Evolutionary conservation across 2,113 vertebrate species (phyloP), one percentile per base, ranked within the genome.

Genomic region (Odontesthes bonariensis): DNA sequence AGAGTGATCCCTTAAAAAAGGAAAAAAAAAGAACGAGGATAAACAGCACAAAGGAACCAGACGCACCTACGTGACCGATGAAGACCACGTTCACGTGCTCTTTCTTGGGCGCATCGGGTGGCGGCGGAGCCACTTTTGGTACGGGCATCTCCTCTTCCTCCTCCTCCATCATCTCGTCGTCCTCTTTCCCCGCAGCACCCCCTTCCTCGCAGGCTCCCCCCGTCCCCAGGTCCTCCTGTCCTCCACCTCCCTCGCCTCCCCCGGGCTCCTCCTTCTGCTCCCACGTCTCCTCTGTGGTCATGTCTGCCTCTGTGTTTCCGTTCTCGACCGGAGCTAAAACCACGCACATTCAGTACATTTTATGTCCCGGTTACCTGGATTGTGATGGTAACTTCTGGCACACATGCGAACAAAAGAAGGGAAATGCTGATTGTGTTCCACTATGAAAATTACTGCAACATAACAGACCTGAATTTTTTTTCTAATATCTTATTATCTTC

Each of bases 21-120:
- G 35, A 6, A 59, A 49, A 5, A 56, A 58, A 35, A 0, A 12
- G 44, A 8, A 40, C 3, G 19, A 14, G 31, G 3, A 46, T 8
- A 8, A 27, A 9, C 13, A 32, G 19, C 0, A 42, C 1, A 10
- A 47, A 52, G 0, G 7, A 67, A 59, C 0, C 1, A 17, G n/a
- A 94, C 98, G 89, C 77, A 99, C 98, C 98, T 57, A 99, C 98
- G 0, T 99, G 98, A 51, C 98, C 98, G 47, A 99, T 99, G 93
- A 99, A 99, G 38, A 99, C 98, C 61, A 99, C 98, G 35, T 99
- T 99, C 69, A 99, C 98, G 0, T 99, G 98, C 63, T 99, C 97
- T 80, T 99, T 99, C 81, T 98, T 99, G 8, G 98, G 98, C 59
- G 97, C 98, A 12, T 98, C 95, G 19, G 97, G 96, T 0, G 90